Base-by-base conservation (phyloP, 1,140 invertebrate species). In the Triops longicaudatus region DNA sequence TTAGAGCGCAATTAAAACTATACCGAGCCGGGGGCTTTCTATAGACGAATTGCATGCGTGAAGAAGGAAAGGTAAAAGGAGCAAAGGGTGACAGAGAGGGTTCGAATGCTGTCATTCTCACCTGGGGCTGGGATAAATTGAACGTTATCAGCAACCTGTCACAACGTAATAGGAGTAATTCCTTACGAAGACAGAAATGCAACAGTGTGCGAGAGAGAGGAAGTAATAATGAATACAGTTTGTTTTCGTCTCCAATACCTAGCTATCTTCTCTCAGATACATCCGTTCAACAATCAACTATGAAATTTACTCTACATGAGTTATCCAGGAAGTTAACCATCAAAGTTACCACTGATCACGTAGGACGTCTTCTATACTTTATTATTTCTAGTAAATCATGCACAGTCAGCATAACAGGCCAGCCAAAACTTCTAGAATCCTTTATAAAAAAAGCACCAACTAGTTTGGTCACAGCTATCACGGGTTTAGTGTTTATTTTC, bases 61-160 rank as follows among this genome's bases (percentile, higher is more conserved):
- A 22, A 17, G n/a, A 63, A 22, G 50, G 50, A 63, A 63, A n/a
- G 14, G n/a, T n/a, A 63, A 22, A 22, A 63, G 50, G 50, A 63
- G 50, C 31, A 63, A 63, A n/a, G 50, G 50, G 22, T n/a, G 50
- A 63, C 50, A 63, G 50, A 63, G 50, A 63, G 50, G 50, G 50
- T 63, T 63, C 50, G 50, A 14, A 6, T 63, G 50, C 50, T 63
- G 50, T 63, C 50, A 22, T 63, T 63, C 14, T 63, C 50, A 63
- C 50, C 50, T 63, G 50, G 50, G 17, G 50, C 17, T 63, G 50
- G 50, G 50, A 63, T 63, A 63, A 63, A 63, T 63, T 63, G 50
- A 63, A 63, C 50, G 50, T 63, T 63, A 63, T 63, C 50, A 63
- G 50, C 50, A 63, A 63, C 50, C 50, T 63, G 50, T 63, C 50